phyloP scores from a whole-genome alignment of 2,113 vertebrate genomes.

The Ceyx margarethae region DNA sequence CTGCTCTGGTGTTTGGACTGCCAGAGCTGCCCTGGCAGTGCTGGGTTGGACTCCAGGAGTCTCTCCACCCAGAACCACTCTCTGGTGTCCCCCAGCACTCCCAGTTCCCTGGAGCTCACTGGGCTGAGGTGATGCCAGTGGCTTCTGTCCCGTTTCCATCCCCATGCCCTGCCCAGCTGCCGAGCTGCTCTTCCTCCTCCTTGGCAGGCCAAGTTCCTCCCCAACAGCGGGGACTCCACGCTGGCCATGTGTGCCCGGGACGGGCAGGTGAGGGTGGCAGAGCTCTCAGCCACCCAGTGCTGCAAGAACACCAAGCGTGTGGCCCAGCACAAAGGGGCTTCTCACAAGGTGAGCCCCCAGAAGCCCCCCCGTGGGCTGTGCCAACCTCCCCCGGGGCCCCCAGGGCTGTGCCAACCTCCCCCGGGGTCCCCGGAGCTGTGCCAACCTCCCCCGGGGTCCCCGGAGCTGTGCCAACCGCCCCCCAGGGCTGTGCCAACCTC shows the following conservation, averaged over 20 bases:
- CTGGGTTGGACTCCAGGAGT: too few species aligned
- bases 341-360: slow-evolving; percentile 85
- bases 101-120: too few species aligned
- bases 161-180: fast-evolving
- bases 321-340: slow-evolving; percentile 94
- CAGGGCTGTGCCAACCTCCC: too few species aligned
- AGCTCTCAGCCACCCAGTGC: slow-evolving; percentile 93
- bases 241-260: slow-evolving; percentile 95
- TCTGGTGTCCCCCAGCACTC: too few species aligned
- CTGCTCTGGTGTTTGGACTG: too few species aligned
- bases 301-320: slow-evolving; percentile 95
- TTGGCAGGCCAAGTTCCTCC: slow-evolving; percentile 92
- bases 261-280: slow-evolving; percentile 91
- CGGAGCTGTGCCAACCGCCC: too few species aligned
- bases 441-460: too few species aligned
- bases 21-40: too few species aligned
- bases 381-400: neutral
- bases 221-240: slow-evolving; percentile 94
- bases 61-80: too few species aligned
- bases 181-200: neutral
- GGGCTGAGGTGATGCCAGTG: fast-evolving
- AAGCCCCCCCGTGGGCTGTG: neutral
- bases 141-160: fast-evolving
- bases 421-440: too few species aligned
- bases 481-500: too few species aligned